These are phyloP conservation scores for Busseola fusca DNA, from an alignment of 2,888 invertebrate species.

Conservation along the genomic window DNA sequence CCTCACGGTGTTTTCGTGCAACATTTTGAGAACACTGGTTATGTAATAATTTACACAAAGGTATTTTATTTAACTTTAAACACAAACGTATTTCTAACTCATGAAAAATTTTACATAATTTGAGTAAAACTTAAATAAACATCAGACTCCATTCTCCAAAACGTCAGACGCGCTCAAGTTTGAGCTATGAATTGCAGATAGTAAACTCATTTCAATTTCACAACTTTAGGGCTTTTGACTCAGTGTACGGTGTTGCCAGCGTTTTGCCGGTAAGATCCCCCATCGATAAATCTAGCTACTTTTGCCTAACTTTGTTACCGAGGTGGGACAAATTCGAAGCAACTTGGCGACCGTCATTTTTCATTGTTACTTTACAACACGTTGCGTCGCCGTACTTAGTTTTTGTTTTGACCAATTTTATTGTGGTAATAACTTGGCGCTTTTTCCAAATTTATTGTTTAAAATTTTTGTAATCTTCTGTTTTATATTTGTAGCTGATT, in stretches of 20 bases:
- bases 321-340: conserved; percentile 67
- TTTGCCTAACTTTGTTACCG: conserved; percentile 67
- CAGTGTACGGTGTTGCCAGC: conserved; percentile 56
- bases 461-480: conserved; percentile 59
- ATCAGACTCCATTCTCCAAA: conserved; percentile 40
- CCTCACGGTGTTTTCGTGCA: too few species aligned
- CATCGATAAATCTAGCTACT: conserved; percentile 69
- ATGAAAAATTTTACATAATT: conserved; percentile 23
- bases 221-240: conserved; percentile 60
- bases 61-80: not conserved
- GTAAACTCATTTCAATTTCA: conserved; percentile 63
- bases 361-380: conserved; percentile 69
- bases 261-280: conserved; percentile 59
- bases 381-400: conserved; percentile 60
- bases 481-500: conserved; percentile 56
- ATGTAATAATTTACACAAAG: not conserved
- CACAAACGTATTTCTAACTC: not conserved
- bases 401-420: conserved; percentile 65
- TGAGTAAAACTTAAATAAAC: conserved; percentile 49
- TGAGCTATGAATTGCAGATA: conserved; percentile 59
- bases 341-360: conserved; percentile 65
- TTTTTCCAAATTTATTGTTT: conserved; percentile 61
- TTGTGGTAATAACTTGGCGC: conserved; percentile 59
- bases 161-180: conserved; percentile 45
- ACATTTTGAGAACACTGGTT: too few species aligned